A percentile compares a stretch with the other conserved stretches of the same genome.
These are phyloP conservation scores for Pleuronectes platessa DNA, from an alignment of 2,113 vertebrate species.

Conservation along the genomic window DNA sequence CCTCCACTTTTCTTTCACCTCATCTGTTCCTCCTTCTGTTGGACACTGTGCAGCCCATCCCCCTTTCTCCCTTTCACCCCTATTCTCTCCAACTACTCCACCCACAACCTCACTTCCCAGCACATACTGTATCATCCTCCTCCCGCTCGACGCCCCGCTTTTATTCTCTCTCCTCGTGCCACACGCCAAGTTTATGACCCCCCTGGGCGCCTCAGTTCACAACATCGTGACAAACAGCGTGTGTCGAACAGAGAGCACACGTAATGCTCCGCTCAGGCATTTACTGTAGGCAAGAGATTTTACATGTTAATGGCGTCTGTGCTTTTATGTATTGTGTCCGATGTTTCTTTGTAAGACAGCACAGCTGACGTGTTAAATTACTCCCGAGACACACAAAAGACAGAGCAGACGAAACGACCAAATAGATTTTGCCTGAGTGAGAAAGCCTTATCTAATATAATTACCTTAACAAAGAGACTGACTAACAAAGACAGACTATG, in stretches of 20 bases:
- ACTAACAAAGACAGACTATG: slow-evolving; percentile 42
- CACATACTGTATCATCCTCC: slow-evolving; percentile 55
- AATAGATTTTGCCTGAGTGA: slow-evolving; percentile 44
- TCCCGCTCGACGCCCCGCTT: slow-evolving; percentile 18
- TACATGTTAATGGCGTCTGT: slow-evolving; percentile 53
- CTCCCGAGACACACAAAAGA: slow-evolving; percentile 60
- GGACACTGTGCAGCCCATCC: slow-evolving; percentile 70
- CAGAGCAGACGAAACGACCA: slow-evolving; percentile 48
- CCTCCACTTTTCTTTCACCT: slow-evolving; percentile 68
- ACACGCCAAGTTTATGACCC: slow-evolving; percentile 63
- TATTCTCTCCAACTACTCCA: slow-evolving; percentile 51
- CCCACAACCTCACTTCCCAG: slow-evolving; percentile 60
- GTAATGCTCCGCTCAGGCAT: slow-evolving; percentile 26
- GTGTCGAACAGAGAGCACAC: slow-evolving; percentile 48
- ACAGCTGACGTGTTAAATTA: slow-evolving; percentile 61
- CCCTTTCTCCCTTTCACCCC: slow-evolving; percentile 42
- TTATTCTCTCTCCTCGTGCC: slow-evolving; percentile 63
- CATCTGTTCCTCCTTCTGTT: slow-evolving; percentile 76
- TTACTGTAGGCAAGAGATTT: slow-evolving; percentile 44
- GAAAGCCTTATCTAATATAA: slow-evolving; percentile 66
- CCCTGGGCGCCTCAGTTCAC: slow-evolving; percentile 49
- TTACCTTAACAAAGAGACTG: slow-evolving; percentile 62
- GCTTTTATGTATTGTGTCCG: slow-evolving; percentile 31
- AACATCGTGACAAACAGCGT: slow-evolving; percentile 45
- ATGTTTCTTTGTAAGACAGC: slow-evolving; percentile 34